Evolutionary conservation across 2,797 vertebrate genomes (phyloP).

Genomic region (Hippoglossus hippoglossus): DNA sequence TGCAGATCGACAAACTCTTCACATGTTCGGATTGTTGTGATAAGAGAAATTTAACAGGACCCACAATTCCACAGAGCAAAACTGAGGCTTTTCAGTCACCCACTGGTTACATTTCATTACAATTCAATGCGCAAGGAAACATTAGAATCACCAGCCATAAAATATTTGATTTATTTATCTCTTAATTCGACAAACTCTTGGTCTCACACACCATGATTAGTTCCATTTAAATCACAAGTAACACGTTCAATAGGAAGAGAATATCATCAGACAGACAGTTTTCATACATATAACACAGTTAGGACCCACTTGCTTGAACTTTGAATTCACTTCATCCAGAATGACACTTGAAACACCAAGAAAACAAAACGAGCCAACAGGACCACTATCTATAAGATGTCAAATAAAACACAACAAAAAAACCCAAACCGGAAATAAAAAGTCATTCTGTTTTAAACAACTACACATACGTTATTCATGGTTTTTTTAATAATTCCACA

Average conservation of each 20-base stretch:
- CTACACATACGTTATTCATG: slow-evolving; percentile 66
- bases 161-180: slow-evolving; percentile 83
- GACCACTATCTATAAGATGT: slow-evolving; percentile 54
- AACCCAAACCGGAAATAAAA: slow-evolving; percentile 22
- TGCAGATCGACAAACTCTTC: too few species aligned
- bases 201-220: slow-evolving; percentile 78
- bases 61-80: too few species aligned
- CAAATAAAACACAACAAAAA: slow-evolving; percentile 45
- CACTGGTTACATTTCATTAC: not conserved
- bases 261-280: slow-evolving; percentile 69
- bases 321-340: slow-evolving; percentile 78
- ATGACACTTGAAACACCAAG: slow-evolving; percentile 77
- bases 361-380: slow-evolving; percentile 64
- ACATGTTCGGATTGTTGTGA: too few species aligned
- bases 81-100: not conserved
- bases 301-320: slow-evolving; percentile 79
- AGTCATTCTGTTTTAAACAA: slow-evolving; percentile 48
- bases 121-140: slow-evolving; percentile 45
- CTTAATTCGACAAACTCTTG: slow-evolving; percentile 78
- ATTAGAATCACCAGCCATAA: slow-evolving; percentile 76
- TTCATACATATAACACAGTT: slow-evolving; percentile 74
- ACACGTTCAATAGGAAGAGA: slow-evolving; percentile 77
- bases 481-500: slow-evolving; percentile 45
- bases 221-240: slow-evolving; percentile 78
- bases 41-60: too few species aligned